These are phyloP conservation scores for Deroplatys truncata DNA, from an alignment of 2,888 invertebrate genomes.

Conservation along the genomic window DNA sequence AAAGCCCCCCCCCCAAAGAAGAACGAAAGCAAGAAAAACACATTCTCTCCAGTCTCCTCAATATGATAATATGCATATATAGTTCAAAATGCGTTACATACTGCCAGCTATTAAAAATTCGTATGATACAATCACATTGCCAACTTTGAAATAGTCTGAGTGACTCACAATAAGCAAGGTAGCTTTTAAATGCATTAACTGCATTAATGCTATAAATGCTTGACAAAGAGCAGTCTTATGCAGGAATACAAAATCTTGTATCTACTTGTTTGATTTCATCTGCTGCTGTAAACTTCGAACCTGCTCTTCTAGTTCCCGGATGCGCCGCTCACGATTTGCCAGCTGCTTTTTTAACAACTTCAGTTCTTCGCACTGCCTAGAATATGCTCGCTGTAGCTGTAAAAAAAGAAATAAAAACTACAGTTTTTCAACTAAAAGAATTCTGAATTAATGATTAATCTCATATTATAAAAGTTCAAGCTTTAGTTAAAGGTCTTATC, in stretches of 20 bases:
- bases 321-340: slow-evolving; percentile 70
- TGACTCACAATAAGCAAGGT: not conserved
- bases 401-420: slow-evolving; percentile 32
- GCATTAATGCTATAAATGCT: not conserved
- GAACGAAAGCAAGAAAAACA: too few species aligned
- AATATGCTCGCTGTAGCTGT: slow-evolving; percentile 71
- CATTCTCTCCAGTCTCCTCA: not conserved
- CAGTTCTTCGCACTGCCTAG: slow-evolving; percentile 75
- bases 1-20: too few species aligned
- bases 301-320: slow-evolving; percentile 76
- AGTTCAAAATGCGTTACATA: too few species aligned
- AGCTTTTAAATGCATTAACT: not conserved
- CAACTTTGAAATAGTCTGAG: not conserved
- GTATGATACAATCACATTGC: not conserved
- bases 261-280: slow-evolving; percentile 7
- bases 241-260: not conserved
- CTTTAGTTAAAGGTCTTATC: too few species aligned
- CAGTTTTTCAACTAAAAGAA: too few species aligned
- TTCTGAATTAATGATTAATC: too few species aligned
- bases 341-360: slow-evolving; percentile 72
- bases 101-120: too few species aligned
- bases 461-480: too few species aligned
- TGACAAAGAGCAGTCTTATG: not conserved
- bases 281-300: slow-evolving; percentile 55
- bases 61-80: not conserved